phyloP scores from a whole-genome alignment of 2,113 vertebrate species.

The rat (Rattus norvegicus) region DNA sequence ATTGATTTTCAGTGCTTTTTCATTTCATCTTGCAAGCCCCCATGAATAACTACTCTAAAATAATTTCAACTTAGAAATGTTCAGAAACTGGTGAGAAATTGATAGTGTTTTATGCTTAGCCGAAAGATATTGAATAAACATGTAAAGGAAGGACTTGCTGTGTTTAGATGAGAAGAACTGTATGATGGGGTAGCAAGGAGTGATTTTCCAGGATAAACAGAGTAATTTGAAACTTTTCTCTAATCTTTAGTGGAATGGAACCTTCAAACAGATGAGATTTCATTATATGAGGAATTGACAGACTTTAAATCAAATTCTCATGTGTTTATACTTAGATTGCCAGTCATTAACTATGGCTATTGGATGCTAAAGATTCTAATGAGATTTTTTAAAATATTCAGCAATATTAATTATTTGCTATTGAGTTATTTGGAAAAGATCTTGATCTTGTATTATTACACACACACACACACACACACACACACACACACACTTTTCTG shows the following conservation, averaged over 20 bases:
- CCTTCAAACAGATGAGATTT: constrained; percentile 51
- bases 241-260: constrained; percentile 58
- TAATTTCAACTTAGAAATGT: constrained; percentile 72
- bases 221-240: constrained; percentile 67
- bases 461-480: background rate
- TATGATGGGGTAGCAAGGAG: constrained; percentile 55
- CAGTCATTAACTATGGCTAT: constrained; percentile 22
- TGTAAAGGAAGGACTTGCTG: constrained; percentile 63
- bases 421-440: constrained; percentile 30
- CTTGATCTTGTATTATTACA: background rate
- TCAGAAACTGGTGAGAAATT: constrained; percentile 73
- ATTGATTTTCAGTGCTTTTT: constrained; percentile 79
- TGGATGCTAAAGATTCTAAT: constrained; percentile 33
- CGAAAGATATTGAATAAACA: constrained; percentile 71
- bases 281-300: constrained; percentile 13
- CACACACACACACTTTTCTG: background rate
- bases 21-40: constrained; percentile 69
- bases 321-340: background rate
- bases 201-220: constrained; percentile 60
- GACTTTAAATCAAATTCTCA: constrained; percentile 32
- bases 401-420: background rate
- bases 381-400: constrained; percentile 6
- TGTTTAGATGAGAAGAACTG: constrained; percentile 53
- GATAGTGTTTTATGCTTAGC: constrained; percentile 69
- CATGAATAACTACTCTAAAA: constrained; percentile 77